Conservation (phyloP, 1,140 invertebrate species). For the Oedothorax gibbosus region DNA sequence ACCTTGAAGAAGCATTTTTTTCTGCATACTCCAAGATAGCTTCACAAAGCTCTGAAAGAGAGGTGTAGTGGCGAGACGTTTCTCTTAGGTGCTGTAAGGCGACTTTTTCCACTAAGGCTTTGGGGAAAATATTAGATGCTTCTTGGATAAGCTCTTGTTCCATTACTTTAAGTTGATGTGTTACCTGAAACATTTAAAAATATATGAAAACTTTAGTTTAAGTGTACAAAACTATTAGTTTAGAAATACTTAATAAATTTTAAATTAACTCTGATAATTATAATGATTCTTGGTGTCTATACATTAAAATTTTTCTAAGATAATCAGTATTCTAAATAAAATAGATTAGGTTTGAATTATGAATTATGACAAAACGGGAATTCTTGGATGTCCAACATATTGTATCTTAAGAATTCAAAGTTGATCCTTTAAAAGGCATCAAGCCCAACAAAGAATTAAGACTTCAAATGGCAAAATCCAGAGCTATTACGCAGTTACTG, state of each 20-base stretch:
- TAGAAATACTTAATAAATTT: background rate
- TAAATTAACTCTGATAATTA: background rate
- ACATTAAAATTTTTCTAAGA: background rate
- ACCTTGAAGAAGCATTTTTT: background rate
- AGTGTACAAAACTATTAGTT: background rate
- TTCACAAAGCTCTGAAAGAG: slow-evolving; percentile 28
- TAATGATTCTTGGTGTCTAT: background rate
- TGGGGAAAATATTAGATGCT: slow-evolving; percentile 38
- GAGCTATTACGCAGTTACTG: too few relatives aligned
- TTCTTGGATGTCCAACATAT: too few relatives aligned
- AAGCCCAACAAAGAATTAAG: too few relatives aligned
- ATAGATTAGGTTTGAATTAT: too few relatives aligned
- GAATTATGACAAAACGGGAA: too few relatives aligned
- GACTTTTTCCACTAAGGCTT: slow-evolving; percentile 13
- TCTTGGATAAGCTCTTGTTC: slow-evolving; percentile 2
- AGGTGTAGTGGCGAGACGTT: slow-evolving; percentile 1
- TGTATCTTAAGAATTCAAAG: too few relatives aligned
- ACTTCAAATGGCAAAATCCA: too few relatives aligned
- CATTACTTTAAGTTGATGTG: background rate
- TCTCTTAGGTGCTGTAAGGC: background rate
- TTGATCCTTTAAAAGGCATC: too few relatives aligned
- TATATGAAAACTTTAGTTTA: background rate
- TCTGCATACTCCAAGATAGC: slow-evolving; percentile 5
- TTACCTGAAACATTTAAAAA: background rate
- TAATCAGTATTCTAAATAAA: background rate